Evolutionary conservation across 23 tunicate genomes (phyloP).

Genomic region (Aplidium turbinatum): DNA sequence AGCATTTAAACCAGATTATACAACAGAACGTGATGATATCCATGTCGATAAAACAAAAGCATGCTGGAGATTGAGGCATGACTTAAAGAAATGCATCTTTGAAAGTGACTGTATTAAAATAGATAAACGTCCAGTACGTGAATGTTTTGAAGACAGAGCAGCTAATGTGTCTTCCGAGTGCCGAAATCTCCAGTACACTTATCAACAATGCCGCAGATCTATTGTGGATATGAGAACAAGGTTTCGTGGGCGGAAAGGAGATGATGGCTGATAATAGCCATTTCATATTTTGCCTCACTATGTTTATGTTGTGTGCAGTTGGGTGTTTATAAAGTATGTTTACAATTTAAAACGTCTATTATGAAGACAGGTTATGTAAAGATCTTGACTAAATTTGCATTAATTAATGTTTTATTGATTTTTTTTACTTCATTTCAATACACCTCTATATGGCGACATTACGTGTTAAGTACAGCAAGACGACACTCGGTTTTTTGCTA

Average conservation of each 20-base stretch:
- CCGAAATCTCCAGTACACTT: conserved; percentile 57
- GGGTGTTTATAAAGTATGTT: too few species aligned
- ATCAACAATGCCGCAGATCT: conserved; percentile 65
- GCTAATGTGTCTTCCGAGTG: conserved; percentile 56
- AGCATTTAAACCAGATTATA: too few species aligned
- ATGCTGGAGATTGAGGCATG: conserved; percentile 77
- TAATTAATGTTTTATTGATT: too few species aligned
- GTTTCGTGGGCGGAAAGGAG: conserved; percentile 91
- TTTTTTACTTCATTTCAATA: too few species aligned
- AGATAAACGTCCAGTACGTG: conserved; percentile 55
- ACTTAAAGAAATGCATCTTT: conserved; percentile 81
- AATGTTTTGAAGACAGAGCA: conserved; percentile 53
- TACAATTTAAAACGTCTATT: too few species aligned
- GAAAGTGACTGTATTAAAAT: conserved; percentile 76
- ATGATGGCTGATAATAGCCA: conserved; percentile 43
- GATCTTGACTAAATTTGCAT: too few species aligned
- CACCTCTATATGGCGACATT: too few species aligned
- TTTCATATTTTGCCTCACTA: too few species aligned
- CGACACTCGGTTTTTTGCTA: too few species aligned
- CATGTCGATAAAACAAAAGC: conserved; percentile 39
- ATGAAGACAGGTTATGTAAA: too few species aligned
- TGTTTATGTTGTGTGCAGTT: too few species aligned
- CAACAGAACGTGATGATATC: neutral
- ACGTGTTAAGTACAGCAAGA: too few species aligned
- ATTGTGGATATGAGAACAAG: conserved; percentile 86